These are phyloP conservation scores for Ophion ventricosus DNA, from an alignment of 2,888 invertebrate species.

Conservation along the genomic window DNA sequence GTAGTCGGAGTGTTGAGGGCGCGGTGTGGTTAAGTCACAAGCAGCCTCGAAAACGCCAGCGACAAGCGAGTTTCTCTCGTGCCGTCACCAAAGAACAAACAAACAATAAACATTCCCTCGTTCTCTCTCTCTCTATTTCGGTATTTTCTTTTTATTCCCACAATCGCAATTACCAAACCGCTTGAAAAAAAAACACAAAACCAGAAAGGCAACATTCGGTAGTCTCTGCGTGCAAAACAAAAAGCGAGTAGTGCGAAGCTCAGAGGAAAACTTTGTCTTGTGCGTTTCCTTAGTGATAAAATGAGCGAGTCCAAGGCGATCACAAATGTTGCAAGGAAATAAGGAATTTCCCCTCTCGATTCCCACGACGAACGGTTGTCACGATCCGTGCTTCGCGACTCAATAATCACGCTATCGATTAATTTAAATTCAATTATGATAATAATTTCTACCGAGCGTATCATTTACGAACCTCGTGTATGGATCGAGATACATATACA, in stretches of 20 bases:
- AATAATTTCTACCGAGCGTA: constrained; percentile 15
- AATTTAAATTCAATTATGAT: constrained; percentile 35
- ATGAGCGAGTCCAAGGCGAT: neutral
- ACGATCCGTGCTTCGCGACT: neutral
- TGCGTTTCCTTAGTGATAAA: constrained; percentile 5
- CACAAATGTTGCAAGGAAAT: neutral
- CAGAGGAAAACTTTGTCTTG: constrained; percentile 14
- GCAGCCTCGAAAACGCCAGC: constrained; percentile 16
- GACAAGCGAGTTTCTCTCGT: constrained; percentile 22
- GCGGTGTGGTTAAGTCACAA: constrained; percentile 39
- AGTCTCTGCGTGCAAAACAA: neutral
- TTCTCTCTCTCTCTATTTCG: constrained; percentile 16
- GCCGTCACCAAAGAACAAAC: constrained; percentile 31
- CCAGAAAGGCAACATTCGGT: neutral
- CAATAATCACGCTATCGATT: too few relatives aligned
- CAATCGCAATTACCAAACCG: constrained; percentile 11
- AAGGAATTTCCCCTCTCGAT: neutral
- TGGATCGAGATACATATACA: neutral
- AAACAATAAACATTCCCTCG: constrained; percentile 20
- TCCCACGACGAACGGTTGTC: neutral
- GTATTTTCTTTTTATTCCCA: neutral
- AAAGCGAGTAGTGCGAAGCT: neutral
- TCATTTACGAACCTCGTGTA: constrained; percentile 8
- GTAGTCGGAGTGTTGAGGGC: constrained; percentile 35
- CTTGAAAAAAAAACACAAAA: neutral